Evolutionary conservation across 2,113 vertebrate genomes (phyloP).

Genomic region (Neomonachus schauinslandi): DNA sequence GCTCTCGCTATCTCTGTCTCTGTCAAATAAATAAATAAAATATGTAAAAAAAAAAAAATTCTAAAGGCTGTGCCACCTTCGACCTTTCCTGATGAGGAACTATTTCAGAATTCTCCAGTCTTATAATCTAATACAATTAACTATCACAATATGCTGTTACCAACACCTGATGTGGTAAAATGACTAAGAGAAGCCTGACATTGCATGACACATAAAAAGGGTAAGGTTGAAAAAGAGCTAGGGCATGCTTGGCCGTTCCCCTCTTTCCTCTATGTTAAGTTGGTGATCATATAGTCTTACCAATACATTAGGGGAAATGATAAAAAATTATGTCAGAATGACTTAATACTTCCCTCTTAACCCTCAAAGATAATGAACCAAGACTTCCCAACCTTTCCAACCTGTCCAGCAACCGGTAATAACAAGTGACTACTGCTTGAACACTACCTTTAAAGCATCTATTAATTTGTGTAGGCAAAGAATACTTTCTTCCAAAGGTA

Average conservation of each 20-base stretch:
- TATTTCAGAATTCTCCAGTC: constrained; percentile 4
- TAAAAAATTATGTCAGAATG: neutral
- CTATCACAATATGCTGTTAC: neutral
- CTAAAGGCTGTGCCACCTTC: neutral
- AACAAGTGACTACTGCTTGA: neutral
- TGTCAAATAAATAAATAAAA: no score
- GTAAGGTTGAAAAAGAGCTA: neutral
- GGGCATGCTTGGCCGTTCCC: neutral
- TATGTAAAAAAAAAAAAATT: neutral
- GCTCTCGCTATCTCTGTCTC: no score
- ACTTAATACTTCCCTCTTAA: neutral
- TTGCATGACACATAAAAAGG: neutral
- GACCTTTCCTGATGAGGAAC: neutral
- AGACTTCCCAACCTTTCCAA: neutral
- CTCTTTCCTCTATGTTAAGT: neutral
- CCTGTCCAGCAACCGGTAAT: neutral
- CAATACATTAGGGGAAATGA: neutral
- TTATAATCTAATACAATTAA: constrained; percentile 2
- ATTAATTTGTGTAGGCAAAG: neutral
- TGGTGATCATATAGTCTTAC: neutral
- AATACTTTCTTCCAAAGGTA: neutral
- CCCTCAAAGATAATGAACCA: neutral
- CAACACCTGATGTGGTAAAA: constrained; percentile 3
- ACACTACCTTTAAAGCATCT: constrained; percentile 8
- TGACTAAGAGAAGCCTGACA: neutral